A percentile compares a stretch with the other conserved stretches of the same genome.
Conservation (phyloP, 2,888 invertebrate genomes). For the Microdon myrmicae region DNA sequence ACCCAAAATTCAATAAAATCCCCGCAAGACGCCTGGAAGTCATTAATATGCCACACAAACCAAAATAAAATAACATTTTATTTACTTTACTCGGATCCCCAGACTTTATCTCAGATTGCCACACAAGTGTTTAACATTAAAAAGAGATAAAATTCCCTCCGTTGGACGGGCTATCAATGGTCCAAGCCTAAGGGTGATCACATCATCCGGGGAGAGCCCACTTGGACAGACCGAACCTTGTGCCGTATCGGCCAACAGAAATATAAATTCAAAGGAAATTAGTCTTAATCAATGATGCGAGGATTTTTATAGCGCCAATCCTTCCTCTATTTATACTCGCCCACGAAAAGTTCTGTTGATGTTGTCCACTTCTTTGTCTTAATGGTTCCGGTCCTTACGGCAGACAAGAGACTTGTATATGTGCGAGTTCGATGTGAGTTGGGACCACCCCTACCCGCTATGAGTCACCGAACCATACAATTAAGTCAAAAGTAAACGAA, state of each 20-base stretch:
- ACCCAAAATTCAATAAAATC: no score
- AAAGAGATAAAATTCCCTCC: slow-evolving; percentile 48
- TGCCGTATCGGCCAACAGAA: slow-evolving; percentile 1
- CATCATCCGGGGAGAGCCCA: slow-evolving; percentile 8
- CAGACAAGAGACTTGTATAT: background rate
- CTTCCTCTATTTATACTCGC: slow-evolving; percentile 13
- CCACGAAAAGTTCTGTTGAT: slow-evolving; percentile 13
- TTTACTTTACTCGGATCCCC: slow-evolving; percentile 25
- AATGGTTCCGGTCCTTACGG: background rate
- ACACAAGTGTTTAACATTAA: slow-evolving; percentile 44
- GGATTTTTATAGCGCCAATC: slow-evolving; percentile 29
- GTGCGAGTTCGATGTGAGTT: slow-evolving; percentile 12
- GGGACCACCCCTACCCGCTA: slow-evolving; percentile 19
- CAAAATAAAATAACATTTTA: slow-evolving; percentile 29
- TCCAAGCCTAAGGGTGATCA: slow-evolving; percentile 1
- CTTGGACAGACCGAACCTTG: background rate
- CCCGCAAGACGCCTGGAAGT: slow-evolving; percentile 22
- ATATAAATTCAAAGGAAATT: slow-evolving; percentile 44
- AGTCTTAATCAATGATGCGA: slow-evolving; percentile 44
- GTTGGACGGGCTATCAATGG: slow-evolving; percentile 35
- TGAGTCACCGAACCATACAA: slow-evolving; percentile 33
- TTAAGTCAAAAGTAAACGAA: slow-evolving; percentile 25
- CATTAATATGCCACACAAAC: slow-evolving; percentile 21
- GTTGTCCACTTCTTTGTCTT: background rate
- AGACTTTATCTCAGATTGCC: slow-evolving; percentile 17